These are phyloP conservation scores for Perccottus glenii DNA, from an alignment of 2,113 vertebrate genomes.

Conservation along the genomic window DNA sequence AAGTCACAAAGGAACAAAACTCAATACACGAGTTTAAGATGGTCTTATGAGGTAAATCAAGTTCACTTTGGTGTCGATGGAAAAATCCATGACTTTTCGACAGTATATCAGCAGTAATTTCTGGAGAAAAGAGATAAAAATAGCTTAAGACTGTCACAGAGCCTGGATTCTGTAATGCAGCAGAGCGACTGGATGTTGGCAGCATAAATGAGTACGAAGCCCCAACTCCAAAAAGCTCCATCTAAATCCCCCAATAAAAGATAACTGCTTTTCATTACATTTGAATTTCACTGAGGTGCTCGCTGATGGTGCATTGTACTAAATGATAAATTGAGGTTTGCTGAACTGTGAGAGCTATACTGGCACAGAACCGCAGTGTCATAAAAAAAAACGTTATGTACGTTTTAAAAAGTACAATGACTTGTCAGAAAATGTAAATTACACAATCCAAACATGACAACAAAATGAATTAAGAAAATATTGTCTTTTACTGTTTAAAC, in stretches of 20 bases:
- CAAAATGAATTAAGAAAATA: too few species aligned
- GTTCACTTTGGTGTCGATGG: conserved; percentile 42
- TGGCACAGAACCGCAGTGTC: conserved; percentile 14
- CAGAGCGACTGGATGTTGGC: conserved; percentile 45
- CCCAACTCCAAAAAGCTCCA: conserved; percentile 53
- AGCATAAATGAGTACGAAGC: conserved; percentile 62
- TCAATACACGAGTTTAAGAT: conserved; percentile 58
- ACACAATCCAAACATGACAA: too few species aligned
- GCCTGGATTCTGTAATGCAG: conserved; percentile 57
- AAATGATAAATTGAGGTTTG: conserved; percentile 31
- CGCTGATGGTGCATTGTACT: conserved; percentile 24
- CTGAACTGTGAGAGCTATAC: conserved; percentile 13
- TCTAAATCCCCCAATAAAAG: conserved; percentile 58
- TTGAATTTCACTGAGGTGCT: conserved; percentile 50
- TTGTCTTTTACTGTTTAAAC: too few species aligned
- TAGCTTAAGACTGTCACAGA: conserved; percentile 63
- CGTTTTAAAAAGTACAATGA: conserved; percentile 15
- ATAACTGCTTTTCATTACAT: conserved; percentile 53
- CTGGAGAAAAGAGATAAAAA: conserved; percentile 59
- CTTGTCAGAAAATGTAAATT: too few species aligned
- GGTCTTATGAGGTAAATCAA: conserved; percentile 65
- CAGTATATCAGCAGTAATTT: conserved; percentile 62
- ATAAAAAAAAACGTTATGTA: conserved; percentile 11
- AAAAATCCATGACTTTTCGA: conserved; percentile 59
- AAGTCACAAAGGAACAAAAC: conserved; percentile 70